These are phyloP conservation scores for Phorcus lineatus DNA, from an alignment of 2,888 invertebrate species.

Conservation along the genomic window DNA sequence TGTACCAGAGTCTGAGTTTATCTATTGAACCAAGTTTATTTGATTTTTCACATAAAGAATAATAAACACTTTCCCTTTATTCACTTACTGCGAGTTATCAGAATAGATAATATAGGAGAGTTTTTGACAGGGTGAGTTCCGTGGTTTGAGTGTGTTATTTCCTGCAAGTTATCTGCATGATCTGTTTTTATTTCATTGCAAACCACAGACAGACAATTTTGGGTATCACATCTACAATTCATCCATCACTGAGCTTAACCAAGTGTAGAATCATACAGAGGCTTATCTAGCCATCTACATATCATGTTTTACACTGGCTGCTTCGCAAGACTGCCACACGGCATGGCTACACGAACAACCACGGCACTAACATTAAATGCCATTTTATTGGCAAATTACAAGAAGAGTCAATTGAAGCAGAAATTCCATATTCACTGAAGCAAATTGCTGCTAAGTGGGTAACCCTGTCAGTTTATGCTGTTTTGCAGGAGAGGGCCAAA, in stretches of 20 bases:
- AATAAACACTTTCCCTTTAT: too few species aligned
- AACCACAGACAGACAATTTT: too few species aligned
- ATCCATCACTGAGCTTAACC: not conserved
- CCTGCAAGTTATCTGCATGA: too few species aligned
- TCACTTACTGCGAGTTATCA: too few species aligned
- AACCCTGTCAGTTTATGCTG: not conserved
- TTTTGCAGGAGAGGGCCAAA: not conserved
- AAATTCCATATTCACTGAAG: not conserved
- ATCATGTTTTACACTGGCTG: not conserved
- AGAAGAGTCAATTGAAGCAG: not conserved
- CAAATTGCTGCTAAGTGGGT: not conserved
- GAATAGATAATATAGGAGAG: too few species aligned
- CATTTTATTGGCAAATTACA: conserved; percentile 1
- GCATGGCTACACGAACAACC: not conserved
- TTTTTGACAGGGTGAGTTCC: too few species aligned
- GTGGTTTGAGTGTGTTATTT: too few species aligned
- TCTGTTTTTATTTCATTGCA: too few species aligned
- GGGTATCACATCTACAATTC: too few species aligned
- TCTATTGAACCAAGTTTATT: too few species aligned
- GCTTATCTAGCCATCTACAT: not conserved
- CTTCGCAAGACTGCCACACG: not conserved
- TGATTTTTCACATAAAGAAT: too few species aligned
- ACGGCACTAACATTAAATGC: not conserved
- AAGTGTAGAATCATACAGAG: not conserved
- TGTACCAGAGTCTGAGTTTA: too few species aligned